Evolutionary conservation across 1,140 invertebrate genomes (phyloP).

Genomic region (Pteromalus puparum): DNA sequence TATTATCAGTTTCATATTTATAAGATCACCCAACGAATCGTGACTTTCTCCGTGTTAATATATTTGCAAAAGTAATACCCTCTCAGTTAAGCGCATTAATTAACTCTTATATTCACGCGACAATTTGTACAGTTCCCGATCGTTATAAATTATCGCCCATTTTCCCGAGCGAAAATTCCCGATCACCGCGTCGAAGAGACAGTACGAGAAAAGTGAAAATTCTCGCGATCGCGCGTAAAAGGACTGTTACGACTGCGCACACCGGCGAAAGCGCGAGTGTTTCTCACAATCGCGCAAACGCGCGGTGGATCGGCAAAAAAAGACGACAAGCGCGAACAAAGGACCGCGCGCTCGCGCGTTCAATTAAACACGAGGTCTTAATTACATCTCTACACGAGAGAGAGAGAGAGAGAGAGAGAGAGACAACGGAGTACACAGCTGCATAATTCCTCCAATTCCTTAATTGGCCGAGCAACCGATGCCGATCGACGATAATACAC

Average conservation of each 20-base stretch:
- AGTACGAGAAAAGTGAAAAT: conserved; percentile 32
- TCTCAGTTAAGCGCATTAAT: not conserved
- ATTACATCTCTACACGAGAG: conserved; percentile 60
- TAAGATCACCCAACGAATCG: no score
- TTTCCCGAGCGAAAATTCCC: no score
- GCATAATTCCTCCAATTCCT: conserved; percentile 64
- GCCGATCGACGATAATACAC: conserved; percentile 34
- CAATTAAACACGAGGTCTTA: conserved; percentile 62
- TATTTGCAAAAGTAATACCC: no score
- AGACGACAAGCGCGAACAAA: conserved; percentile 5
- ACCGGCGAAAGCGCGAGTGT: conserved; percentile 56
- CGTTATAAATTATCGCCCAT: no score
- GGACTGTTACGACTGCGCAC: conserved; percentile 28
- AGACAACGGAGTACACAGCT: not conserved
- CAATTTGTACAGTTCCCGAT: not conserved
- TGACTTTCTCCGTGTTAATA: no score
- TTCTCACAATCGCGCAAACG: conserved; percentile 51
- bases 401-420: no score
- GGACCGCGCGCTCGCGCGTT: conserved; percentile 47
- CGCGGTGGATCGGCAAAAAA: not conserved
- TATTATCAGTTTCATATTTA: no score
- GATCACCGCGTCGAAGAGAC: no score
- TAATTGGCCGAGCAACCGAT: conserved; percentile 58
- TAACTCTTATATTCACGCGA: no score
- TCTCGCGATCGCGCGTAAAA: not conserved